Percentiles rank a stretch among this genome's conserved stretches.
phyloP scores from a whole-genome alignment of 2,797 vertebrate species.

The Euphonia xanthogaster region DNA sequence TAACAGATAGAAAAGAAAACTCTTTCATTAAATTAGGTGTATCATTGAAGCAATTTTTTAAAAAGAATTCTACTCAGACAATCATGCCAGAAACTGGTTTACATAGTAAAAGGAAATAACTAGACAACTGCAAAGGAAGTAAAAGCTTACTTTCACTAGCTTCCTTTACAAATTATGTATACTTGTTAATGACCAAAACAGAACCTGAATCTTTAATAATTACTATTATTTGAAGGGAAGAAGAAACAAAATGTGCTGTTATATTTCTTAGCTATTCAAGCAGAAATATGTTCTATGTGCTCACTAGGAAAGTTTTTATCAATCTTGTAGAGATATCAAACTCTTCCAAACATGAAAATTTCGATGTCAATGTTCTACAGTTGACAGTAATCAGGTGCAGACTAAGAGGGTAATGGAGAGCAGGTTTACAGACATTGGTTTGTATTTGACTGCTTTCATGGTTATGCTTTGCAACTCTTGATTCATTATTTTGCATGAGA shows the following conservation, averaged over 20 bases:
- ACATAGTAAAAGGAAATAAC: neutral
- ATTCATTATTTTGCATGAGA: neutral
- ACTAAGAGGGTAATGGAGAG: neutral
- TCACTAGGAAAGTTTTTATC: neutral
- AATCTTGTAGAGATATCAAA: neutral
- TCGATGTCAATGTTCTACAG: neutral
- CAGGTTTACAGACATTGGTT: neutral
- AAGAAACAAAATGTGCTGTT: neutral
- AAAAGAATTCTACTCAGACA: neutral
- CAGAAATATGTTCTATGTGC: rapidly evolving
- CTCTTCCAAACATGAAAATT: neutral
- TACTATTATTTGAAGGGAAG: neutral
- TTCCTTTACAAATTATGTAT: neutral
- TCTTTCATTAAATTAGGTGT: neutral
- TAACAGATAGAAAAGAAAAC: neutral
- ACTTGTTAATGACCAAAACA: neutral
- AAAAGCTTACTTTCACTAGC: neutral
- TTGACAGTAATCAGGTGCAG: neutral
- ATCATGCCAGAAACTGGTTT: neutral
- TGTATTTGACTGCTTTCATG: neutral
- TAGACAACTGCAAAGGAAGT: neutral
- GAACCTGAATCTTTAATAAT: neutral
- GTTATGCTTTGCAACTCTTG: neutral
- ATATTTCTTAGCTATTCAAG: neutral
- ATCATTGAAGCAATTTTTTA: neutral